Base-by-base conservation (phyloP, 2,888 invertebrate genomes). In the Himalopsyche japonica region DNA sequence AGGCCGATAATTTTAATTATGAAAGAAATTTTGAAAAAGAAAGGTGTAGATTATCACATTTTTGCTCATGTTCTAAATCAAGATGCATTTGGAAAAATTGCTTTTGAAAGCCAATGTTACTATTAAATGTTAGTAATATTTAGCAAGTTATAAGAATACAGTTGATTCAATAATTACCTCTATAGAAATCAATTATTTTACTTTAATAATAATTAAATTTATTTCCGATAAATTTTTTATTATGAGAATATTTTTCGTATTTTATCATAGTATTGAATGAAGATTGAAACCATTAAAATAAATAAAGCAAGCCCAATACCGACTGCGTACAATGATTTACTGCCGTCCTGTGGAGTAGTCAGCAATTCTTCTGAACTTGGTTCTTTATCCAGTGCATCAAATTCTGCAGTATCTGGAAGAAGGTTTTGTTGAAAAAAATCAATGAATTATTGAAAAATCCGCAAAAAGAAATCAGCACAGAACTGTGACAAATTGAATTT, bases 281-380 rank as follows among this genome's bases (percentile, higher is more conserved):
- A 88, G 85, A 96, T 91, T 32, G 95, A 95, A 48, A 94, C 89
- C 30, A 95, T 87, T 0, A 95, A 89, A 47, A 95, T 93, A 6
- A 95, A 88, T 89, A 95, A 90, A 15, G 95, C 94, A 87, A 94
- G 92, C 76, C 92, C 91, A 82, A 95, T 92, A 76, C 95, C 95
- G 2, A 92, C 90, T 37, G 93, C 90, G 88, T 94, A 94, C 90
- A 94, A 92, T 70, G 93, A 92, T 88, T 94, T 94, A 87, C 93
- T 94, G 30, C 93, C 93, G 88, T 94, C 94, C 81, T 92, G 92
- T 0, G 93, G 93, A 10, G 92, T 91, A 20, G 93, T 92, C 18
- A 93, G 88, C 18, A 92, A 89, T 84, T 89, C 88, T 86, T 93
- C 92, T 86, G 91, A 92, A 87, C 92, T 93, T 0, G 91, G 88